Evolutionary conservation across 2,113 vertebrate species (phyloP), one percentile per base, ranked within the genome.

Genomic region (human): DNA sequence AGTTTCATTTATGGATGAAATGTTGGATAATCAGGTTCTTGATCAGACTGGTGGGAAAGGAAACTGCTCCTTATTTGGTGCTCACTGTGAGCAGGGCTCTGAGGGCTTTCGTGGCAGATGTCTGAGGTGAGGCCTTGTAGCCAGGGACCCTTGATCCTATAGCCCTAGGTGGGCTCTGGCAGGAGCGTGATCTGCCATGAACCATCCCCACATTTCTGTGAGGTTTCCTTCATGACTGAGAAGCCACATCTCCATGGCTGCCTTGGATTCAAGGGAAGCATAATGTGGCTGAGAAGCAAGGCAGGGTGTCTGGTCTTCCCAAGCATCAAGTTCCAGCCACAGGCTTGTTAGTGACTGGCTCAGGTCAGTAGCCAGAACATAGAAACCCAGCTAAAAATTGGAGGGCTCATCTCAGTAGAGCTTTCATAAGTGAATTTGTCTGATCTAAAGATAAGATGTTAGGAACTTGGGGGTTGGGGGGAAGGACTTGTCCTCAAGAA

Each of bases 101-200:
- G 82, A 64, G 18, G 25, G 20, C 52, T 90, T 57, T 92, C 40
- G 14, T 76, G 18, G 20, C 4, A 32, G 59, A 48, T 2, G 16
- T 12, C 40, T 48, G 45, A 45, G 40, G 11, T 0, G 25, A 61
- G 16, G 8, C 14, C n/a, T 55, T 50, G 61, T 95, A 32, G 23
- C 35, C 59, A 30, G 38, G 75, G 18, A 30, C 14, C 10, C 59
- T 52, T 81, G 52, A 40, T 52, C 10, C 4, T 52, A 8, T 8
- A 73, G 12, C 12, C 30, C 30, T 20, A 72, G 16, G 73, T 66
- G 61, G 80, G 32, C n/a, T 55, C 38, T 83, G 73, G 25, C 38
- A 50, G 61, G 57, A 6, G 32, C 0, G 0, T 52, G 35, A 6
- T 38, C 22, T 45, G 20, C 66, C 7, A 13, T n/a, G 30, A 52